phyloP scores from a whole-genome alignment of 2,888 invertebrate species.

The Arge pagana region DNA sequence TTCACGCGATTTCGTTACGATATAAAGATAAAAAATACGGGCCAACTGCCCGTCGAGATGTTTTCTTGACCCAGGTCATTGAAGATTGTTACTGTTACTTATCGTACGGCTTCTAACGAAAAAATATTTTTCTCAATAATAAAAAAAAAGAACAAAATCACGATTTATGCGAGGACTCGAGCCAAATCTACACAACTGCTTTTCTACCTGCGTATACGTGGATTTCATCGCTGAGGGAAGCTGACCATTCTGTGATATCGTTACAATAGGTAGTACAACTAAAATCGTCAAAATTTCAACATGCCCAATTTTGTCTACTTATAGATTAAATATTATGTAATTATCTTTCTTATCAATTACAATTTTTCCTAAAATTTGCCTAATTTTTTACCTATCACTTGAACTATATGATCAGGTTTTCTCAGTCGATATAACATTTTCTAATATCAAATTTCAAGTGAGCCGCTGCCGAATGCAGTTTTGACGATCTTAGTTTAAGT shows the following conservation, averaged over 20 bases:
- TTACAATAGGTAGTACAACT: constrained; percentile 16
- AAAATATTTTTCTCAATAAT: not conserved
- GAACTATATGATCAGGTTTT: constrained; percentile 16
- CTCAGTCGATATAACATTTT: constrained; percentile 21
- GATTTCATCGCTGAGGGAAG: no score
- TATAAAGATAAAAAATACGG: no score
- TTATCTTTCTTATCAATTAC: constrained; percentile 17
- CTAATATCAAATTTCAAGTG: constrained; percentile 25
- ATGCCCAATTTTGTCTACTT: constrained; percentile 30
- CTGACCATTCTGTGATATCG: constrained; percentile 19
- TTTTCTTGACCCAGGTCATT: no score
- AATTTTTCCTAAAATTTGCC: constrained; percentile 19
- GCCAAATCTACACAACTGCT: constrained; percentile 12
- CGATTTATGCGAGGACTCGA: not conserved
- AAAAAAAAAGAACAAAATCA: constrained; percentile 9
- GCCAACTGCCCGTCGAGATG: no score
- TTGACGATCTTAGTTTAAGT: constrained; percentile 24
- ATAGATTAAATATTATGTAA: constrained; percentile 25
- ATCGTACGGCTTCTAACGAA: no score
- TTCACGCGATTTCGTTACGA: no score
- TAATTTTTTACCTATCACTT: constrained; percentile 20
- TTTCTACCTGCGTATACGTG: constrained; percentile 3
- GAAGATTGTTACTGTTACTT: no score
- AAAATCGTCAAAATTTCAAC: constrained; percentile 28
- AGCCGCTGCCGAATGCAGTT: constrained; percentile 14